phyloP scores from a whole-genome alignment of 2,888 invertebrate genomes.

The Dryobota labecula region DNA sequence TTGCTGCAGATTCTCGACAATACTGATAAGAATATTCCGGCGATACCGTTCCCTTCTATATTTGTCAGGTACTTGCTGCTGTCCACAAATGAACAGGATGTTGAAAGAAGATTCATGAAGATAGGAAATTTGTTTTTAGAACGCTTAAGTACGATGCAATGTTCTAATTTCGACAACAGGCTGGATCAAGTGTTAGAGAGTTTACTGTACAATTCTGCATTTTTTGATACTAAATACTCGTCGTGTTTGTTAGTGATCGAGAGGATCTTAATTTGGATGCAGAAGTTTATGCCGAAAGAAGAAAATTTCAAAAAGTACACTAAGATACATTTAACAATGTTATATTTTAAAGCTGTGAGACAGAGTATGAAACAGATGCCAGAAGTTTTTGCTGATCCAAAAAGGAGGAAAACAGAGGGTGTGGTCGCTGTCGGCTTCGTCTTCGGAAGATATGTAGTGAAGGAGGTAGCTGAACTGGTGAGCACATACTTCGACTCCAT shows the following conservation, averaged over 20 bases:
- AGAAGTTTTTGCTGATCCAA: constrained; percentile 68
- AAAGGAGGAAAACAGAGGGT: constrained; percentile 66
- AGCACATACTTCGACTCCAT: constrained; percentile 73
- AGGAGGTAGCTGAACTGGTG: constrained; percentile 70
- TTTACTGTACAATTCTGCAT: constrained; percentile 73
- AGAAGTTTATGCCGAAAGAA: constrained; percentile 71
- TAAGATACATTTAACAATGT: constrained; percentile 74
- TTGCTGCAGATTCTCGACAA: constrained; percentile 58
- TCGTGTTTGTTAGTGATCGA: constrained; percentile 74
- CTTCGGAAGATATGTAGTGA: constrained; percentile 74
- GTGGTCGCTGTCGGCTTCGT: constrained; percentile 72
- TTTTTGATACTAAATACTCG: constrained; percentile 69
- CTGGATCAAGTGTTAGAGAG: constrained; percentile 56
- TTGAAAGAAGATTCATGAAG: constrained; percentile 64
- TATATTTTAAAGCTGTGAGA: constrained; percentile 76
- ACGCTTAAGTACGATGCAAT: constrained; percentile 52
- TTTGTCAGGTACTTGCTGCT: constrained; percentile 75
- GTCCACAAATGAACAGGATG: constrained; percentile 67
- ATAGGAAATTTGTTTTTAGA: constrained; percentile 71
- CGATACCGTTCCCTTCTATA: constrained; percentile 67
- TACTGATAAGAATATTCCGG: constrained; percentile 21
- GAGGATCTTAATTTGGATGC: constrained; percentile 69
- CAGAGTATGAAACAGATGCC: constrained; percentile 70
- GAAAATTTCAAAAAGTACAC: constrained; percentile 64
- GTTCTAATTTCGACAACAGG: not conserved